phyloP scores from a whole-genome alignment of 2,888 invertebrate species.

The Aquatica leii region DNA sequence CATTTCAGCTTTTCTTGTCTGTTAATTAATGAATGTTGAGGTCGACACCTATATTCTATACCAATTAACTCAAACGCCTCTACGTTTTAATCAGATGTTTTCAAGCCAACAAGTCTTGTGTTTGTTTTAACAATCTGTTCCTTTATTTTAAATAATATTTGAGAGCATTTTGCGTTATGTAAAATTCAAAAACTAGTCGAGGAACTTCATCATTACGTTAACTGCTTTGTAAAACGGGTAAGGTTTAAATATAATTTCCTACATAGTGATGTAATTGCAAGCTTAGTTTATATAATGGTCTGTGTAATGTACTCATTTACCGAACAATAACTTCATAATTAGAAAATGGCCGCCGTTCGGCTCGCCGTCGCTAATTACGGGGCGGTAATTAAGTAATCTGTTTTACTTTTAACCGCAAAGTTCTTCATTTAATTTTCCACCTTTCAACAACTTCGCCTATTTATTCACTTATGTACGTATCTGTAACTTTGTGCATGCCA shows the following conservation, averaged over 20 bases:
- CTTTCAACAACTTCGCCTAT: slow-evolving; percentile 16
- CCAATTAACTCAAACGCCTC: slow-evolving; percentile 46
- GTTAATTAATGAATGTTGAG: slow-evolving; percentile 48
- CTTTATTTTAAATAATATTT: not conserved
- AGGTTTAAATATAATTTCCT: slow-evolving; percentile 41
- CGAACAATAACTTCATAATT: slow-evolving; percentile 47
- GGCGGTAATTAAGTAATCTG: slow-evolving; percentile 48
- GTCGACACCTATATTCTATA: slow-evolving; percentile 47
- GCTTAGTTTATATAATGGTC: slow-evolving; percentile 39
- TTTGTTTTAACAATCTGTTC: not conserved
- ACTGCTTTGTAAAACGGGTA: slow-evolving; percentile 20
- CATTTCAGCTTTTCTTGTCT: slow-evolving; percentile 44
- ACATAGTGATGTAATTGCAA: slow-evolving; percentile 43
- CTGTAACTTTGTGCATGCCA: slow-evolving; percentile 3
- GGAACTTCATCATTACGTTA: slow-evolving; percentile 17
- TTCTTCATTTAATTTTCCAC: slow-evolving; percentile 26
- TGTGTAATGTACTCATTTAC: slow-evolving; percentile 48
- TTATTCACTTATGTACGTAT: slow-evolving; percentile 15
- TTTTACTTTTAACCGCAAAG: slow-evolving; percentile 40
- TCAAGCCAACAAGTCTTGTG: slow-evolving; percentile 14
- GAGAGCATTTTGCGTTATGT: slow-evolving; percentile 8
- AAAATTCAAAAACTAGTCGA: slow-evolving; percentile 16
- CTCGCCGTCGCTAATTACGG: slow-evolving; percentile 49
- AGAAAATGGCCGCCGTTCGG: slow-evolving; percentile 49
- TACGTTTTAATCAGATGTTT: slow-evolving; percentile 29